These are phyloP conservation scores for Himalopsyche japonica DNA, from an alignment of 2,888 invertebrate species.

Conservation along the genomic window DNA sequence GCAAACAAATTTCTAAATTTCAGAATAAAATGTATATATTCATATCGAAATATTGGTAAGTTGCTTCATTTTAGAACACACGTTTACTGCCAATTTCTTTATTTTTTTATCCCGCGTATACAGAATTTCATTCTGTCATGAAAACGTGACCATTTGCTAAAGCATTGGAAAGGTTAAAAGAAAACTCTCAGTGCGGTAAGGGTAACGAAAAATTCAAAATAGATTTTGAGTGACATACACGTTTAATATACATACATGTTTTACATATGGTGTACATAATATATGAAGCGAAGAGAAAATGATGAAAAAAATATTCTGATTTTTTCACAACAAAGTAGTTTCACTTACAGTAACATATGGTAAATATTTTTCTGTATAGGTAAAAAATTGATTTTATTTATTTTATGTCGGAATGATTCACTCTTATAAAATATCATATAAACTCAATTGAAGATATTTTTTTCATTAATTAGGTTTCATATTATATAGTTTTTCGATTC, in stretches of 20 bases:
- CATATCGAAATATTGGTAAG: background rate
- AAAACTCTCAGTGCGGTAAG: background rate
- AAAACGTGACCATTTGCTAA: background rate
- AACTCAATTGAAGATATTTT: too few relatives aligned
- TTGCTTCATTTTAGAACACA: background rate
- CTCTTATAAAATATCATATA: too few relatives aligned
- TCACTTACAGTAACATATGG: background rate
- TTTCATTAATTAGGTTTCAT: too few relatives aligned
- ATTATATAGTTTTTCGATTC: too few relatives aligned
- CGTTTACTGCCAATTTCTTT: background rate
- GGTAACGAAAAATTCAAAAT: background rate
- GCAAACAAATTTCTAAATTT: background rate
- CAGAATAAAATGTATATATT: background rate
- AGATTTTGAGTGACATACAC: background rate
- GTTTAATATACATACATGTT: background rate
- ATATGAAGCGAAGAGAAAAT: background rate
- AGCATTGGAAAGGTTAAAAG: background rate
- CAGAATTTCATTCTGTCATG: background rate
- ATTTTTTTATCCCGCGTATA: background rate
- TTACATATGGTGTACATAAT: background rate
- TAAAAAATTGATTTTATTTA: background rate
- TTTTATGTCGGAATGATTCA: too few relatives aligned
- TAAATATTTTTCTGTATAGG: background rate
- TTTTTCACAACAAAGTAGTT: too few relatives aligned
- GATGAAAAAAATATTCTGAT: background rate